Evolutionary conservation across 2,797 vertebrate genomes (phyloP).

Genomic region (Columba guinea): DNA sequence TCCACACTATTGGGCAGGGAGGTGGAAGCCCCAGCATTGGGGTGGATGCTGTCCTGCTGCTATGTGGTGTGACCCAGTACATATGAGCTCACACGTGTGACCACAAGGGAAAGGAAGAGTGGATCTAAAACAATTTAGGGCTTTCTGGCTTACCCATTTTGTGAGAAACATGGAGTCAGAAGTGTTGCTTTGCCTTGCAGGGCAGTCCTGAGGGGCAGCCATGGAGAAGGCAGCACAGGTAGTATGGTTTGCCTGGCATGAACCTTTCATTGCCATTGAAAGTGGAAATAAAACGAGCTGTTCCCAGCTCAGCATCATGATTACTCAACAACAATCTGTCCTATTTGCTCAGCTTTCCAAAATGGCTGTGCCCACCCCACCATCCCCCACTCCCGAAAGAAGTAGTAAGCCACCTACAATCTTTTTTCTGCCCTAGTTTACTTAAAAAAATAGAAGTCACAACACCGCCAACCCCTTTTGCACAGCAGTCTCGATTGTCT

Average conservation of each 20-base stretch:
- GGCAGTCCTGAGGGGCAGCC: neutral
- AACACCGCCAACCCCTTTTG: slow-evolving; percentile 58
- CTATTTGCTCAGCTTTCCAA: slow-evolving; percentile 11
- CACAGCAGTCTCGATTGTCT: slow-evolving; percentile 12
- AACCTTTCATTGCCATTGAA: neutral
- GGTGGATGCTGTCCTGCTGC: fast-evolving
- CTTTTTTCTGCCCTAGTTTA: slow-evolving; percentile 55
- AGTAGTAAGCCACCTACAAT: slow-evolving; percentile 39
- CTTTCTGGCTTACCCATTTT: neutral
- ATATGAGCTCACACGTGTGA: neutral
- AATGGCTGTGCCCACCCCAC: neutral
- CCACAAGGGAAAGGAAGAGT: neutral
- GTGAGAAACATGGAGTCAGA: neutral
- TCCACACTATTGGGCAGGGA: fast-evolving
- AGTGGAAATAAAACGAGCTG: neutral
- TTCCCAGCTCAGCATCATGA: neutral
- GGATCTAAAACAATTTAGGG: neutral
- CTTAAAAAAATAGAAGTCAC: neutral
- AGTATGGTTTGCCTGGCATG: neutral
- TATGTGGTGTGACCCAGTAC: fast-evolving
- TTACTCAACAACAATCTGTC: neutral
- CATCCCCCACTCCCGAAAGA: neutral
- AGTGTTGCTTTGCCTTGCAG: neutral
- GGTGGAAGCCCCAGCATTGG: neutral
- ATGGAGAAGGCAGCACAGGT: neutral